Conservation (phyloP, 2,113 vertebrate genomes). For the Anhinga rufa region DNA sequence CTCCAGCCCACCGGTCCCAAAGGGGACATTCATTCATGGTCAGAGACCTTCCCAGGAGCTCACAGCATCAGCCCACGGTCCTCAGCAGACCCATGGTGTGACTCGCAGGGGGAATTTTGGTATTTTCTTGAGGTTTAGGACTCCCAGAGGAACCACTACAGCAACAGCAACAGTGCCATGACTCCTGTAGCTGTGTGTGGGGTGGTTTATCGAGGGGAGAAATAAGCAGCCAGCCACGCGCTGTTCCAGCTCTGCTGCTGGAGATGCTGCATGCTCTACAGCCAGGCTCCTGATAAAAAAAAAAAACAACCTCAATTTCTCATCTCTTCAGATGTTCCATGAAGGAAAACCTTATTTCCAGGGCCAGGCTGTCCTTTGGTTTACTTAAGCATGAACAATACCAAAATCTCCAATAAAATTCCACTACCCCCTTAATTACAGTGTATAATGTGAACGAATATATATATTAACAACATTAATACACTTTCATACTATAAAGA, state of each 20-base stretch:
- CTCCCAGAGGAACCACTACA: neutral
- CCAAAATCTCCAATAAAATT: neutral
- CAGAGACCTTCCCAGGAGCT: neutral
- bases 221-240: neutral
- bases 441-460: neutral
- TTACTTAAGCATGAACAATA: neutral
- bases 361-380: neutral
- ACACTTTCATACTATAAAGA: neutral
- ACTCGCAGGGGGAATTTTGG: neutral
- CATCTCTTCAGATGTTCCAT: neutral
- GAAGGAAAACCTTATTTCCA: neutral
- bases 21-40: neutral
- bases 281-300: accelerated
- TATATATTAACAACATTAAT: neutral
- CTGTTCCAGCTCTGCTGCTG: neutral
- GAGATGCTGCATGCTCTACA: neutral
- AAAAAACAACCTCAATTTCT: neutral
- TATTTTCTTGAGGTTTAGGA: neutral
- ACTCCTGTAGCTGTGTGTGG: neutral
- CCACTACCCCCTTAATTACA: neutral
- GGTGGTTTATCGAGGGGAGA: neutral
- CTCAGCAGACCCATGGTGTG: neutral
- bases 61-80: neutral
- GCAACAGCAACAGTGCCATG: neutral
- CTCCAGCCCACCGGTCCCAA: accelerated